A percentile compares a stretch with the other conserved stretches of the same genome.
Conservation (phyloP, 2,113 vertebrate species). For the Cyanoderma ruficeps region DNA sequence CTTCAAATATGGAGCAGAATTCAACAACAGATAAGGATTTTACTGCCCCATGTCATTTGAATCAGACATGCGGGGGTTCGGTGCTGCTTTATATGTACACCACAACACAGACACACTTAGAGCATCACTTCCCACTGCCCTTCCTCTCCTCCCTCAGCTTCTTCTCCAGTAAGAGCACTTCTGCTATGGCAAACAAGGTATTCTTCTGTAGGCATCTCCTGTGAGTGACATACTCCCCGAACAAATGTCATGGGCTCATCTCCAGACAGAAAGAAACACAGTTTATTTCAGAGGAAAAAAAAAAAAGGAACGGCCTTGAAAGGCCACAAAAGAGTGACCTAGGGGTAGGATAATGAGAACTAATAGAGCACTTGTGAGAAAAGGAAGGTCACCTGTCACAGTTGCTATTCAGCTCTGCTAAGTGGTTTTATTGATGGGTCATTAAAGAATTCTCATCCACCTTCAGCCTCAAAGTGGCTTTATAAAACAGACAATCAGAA, state of each 20-base stretch:
- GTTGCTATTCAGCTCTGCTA: slow-evolving; percentile 30
- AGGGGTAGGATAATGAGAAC: slow-evolving; percentile 41
- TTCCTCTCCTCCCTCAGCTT: background rate
- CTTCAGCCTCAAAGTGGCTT: background rate
- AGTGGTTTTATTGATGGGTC: slow-evolving; percentile 20
- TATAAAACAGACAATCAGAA: background rate
- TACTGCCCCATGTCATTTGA: background rate
- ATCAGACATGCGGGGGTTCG: background rate
- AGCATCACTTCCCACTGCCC: background rate
- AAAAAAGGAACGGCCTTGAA: background rate
- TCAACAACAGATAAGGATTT: background rate
- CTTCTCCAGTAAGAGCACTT: background rate
- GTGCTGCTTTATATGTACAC: too few relatives aligned
- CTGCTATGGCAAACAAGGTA: background rate
- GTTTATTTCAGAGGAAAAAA: background rate
- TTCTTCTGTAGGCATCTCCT: background rate
- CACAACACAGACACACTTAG: background rate
- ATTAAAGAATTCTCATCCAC: slow-evolving; percentile 27
- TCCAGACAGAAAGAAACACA: background rate
- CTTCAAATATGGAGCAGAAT: background rate
- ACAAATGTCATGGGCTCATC: background rate
- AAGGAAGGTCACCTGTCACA: slow-evolving; percentile 43
- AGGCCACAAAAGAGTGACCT: background rate
- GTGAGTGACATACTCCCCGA: background rate
- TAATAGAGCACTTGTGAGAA: slow-evolving; percentile 25